phyloP scores from a whole-genome alignment of 1,140 invertebrate species.

The Dinothrombium tinctorium region DNA sequence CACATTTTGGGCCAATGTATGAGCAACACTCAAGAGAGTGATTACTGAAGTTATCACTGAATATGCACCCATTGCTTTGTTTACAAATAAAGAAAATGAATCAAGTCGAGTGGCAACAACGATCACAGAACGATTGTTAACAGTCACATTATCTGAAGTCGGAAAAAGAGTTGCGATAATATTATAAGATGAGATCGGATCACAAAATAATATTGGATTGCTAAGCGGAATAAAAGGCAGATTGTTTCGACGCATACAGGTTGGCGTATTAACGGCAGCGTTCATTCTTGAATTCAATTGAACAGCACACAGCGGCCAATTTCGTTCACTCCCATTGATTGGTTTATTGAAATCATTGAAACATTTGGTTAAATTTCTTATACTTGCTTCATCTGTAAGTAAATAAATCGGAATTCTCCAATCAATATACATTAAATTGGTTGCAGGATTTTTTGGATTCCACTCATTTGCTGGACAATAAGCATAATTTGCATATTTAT shows the following conservation, averaged over 20 bases:
- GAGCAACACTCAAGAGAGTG: constrained; percentile 45
- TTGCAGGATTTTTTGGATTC: constrained; percentile 36
- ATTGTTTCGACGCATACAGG: constrained; percentile 38
- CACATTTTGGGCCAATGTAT: constrained; percentile 32
- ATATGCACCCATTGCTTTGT: constrained; percentile 47
- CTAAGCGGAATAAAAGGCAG: constrained; percentile 13
- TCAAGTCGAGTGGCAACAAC: constrained; percentile 55
- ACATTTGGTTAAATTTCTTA: constrained; percentile 21
- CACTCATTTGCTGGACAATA: constrained; percentile 25
- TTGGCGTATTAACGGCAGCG: constrained; percentile 53
- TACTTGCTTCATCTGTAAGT: constrained; percentile 20
- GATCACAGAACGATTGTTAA: constrained; percentile 29
- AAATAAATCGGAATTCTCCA: constrained; percentile 31
- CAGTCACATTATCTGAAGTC: constrained; percentile 8
- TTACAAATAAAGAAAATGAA: constrained; percentile 60
- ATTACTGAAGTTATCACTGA: constrained; percentile 52
- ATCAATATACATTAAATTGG: constrained; percentile 37
- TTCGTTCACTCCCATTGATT: constrained; percentile 28
- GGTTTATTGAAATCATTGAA: constrained; percentile 32
- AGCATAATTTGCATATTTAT: constrained; percentile 10
- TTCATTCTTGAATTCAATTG: constrained; percentile 67
- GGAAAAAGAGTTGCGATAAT: constrained; percentile 38
- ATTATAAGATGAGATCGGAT: constrained; percentile 60
- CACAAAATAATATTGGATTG: constrained; percentile 40
- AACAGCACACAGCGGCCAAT: constrained; percentile 53